Evolutionary conservation across 2,113 vertebrate genomes (phyloP), one percentile per base, ranked within the genome.

Genomic region (Muscicapa adusta): DNA sequence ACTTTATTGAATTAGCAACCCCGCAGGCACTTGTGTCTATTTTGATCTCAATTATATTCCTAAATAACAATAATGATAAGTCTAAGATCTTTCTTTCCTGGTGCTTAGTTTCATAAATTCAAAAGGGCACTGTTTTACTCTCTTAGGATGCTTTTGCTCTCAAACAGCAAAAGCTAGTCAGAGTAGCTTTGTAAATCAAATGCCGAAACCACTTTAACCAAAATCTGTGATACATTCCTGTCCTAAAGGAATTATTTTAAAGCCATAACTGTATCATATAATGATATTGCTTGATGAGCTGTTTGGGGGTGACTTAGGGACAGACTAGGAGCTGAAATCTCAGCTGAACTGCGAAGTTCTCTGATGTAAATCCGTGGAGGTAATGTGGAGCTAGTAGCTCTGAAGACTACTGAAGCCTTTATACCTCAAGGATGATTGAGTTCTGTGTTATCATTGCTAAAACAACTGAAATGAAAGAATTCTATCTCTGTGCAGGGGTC

Each of bases 181-280:
- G 40, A 26, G 45, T 28, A 84, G 47, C 56, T 90, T 93, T 80
- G 93, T 83, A 83, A 92, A 89, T 85, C 63, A 79, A 88, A 88
- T 83, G 67, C 50, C 75, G 80, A 83, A 85, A 66, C n/a, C 40
- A 79, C 72, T 88, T 91, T 45, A 73, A 73, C 54, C 62, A 83
- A 91, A 85, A 66, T 79, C 58, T 73, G 8, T 90, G 71, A 88
- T 58, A 73, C 3, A 42, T 79, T 51, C 36, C 9, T 90, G 45
- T 42, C 67, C 60, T 83, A 58, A 93, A 93, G 67, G 67, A 91
- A 70, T 91, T 24, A 50, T 86, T 92, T 94, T 62, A 74, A 81
- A 68, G 28, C 65, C 48, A 23, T 63, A 87, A 76, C 9, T 29
- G 17, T 61, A 57, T 75, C 53, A 61, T 14, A 72, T 28, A 82